Percentiles rank a stretch among this genome's conserved stretches.
These are phyloP conservation scores for Ylistrum balloti DNA, from an alignment of 1,140 invertebrate species.

Conservation along the genomic window DNA sequence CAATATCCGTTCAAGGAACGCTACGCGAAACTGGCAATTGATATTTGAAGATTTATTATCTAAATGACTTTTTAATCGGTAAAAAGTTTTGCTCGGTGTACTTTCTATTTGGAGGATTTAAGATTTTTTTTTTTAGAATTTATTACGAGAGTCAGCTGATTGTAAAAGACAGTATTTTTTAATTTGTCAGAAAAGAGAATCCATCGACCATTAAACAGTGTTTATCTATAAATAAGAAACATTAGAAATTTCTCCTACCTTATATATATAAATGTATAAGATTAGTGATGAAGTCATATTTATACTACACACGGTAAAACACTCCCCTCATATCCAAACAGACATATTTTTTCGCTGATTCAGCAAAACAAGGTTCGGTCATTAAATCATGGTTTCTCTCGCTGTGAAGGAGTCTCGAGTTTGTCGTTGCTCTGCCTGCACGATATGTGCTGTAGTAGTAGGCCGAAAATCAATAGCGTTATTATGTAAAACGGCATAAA, in stretches of 20 bases:
- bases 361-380: background rate
- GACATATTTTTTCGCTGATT: background rate
- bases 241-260: no score
- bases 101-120: background rate
- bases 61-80: background rate
- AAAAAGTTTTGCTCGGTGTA: background rate
- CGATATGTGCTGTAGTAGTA: background rate
- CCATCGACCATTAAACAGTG: no score
- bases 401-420: background rate
- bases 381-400: background rate
- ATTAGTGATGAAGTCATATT: no score
- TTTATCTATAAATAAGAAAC: no score
- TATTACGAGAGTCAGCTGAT: no score
- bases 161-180: no score
- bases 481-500: conserved; percentile 28
- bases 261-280: no score
- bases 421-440: background rate
- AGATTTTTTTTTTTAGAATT: background rate
- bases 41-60: background rate
- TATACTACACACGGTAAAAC: background rate
- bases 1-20: background rate
- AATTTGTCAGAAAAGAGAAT: no score
- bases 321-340: background rate
- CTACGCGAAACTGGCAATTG: background rate
- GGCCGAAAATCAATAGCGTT: background rate